Percentiles rank a stretch among this genome's conserved stretches.
phyloP scores from a whole-genome alignment of 2,888 invertebrate genomes.

The Ichneumoninae sp. region DNA sequence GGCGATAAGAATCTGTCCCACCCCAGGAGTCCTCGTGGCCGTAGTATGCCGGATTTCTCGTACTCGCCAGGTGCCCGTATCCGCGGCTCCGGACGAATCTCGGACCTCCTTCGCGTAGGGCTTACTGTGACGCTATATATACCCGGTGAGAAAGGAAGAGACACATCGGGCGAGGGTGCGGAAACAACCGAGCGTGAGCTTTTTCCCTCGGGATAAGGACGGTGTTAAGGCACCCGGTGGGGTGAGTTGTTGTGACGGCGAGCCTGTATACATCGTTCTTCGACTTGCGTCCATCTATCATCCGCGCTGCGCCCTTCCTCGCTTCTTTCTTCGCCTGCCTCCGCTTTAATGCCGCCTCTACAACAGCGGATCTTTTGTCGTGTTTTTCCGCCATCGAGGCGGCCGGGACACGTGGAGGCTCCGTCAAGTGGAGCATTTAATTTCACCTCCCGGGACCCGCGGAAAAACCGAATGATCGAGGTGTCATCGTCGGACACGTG shows the following conservation, averaged over 20 bases:
- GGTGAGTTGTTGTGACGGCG: conserved; percentile 82
- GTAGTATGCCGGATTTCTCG: conserved; percentile 27
- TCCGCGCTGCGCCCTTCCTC: conserved; percentile 68
- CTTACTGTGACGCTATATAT: conserved; percentile 16
- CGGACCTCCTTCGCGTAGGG: conserved; percentile 26
- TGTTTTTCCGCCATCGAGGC: background rate
- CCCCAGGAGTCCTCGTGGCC: conserved; percentile 18
- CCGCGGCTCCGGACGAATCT: conserved; percentile 18
- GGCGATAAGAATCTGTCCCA: conserved; percentile 51
- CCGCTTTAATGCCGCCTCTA: conserved; percentile 6
- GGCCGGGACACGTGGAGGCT: conserved; percentile 27
- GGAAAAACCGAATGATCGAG: background rate
- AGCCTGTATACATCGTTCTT: conserved; percentile 75
- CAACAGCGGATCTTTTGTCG: conserved; percentile 4
- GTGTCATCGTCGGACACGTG: background rate
- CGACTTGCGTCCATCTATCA: conserved; percentile 78
- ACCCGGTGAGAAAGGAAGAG: conserved; percentile 38
- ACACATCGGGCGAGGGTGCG: conserved; percentile 45
- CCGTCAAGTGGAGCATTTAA: conserved; percentile 5
- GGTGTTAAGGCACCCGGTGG: conserved; percentile 76
- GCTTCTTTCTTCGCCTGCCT: conserved; percentile 37
- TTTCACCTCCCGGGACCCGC: background rate
- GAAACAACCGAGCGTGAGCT: conserved; percentile 74
- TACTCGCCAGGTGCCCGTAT: conserved; percentile 50
- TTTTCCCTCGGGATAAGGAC: conserved; percentile 79